Evolutionary conservation across 2,113 vertebrate genomes (phyloP), one percentile per base, ranked within the genome.

Genomic region (Orientallactaga bullata): DNA sequence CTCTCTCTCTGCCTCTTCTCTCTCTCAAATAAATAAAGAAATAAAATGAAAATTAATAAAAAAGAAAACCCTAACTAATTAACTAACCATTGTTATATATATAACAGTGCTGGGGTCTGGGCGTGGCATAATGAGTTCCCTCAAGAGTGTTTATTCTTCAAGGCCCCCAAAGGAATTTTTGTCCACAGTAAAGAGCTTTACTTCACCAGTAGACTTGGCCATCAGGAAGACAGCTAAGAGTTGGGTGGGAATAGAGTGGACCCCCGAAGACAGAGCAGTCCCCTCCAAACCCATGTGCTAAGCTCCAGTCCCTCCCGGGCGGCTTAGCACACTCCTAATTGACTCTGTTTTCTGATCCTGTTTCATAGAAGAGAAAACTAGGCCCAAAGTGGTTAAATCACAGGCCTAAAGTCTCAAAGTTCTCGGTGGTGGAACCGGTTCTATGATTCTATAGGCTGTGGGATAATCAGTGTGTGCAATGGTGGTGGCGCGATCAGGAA

Each of bases 331-430:
- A 3, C 13, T 84, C 72, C 78, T 89, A 30, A 89, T 61, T 12
- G 20, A 30, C 15, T 39, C 42, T 58, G 4, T 60, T 30, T 73
- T 84, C 76, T 68, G 78, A 65, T 55, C 58, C 39, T 85, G 12
- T 78, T 92, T 78, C 47, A 15, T 15, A 60, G 47, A 28, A 47
- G 28, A 91, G 71, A 84, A 85, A 72, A 32, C 0, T 26, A 89
- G 66, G 30, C 80, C 58, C 81, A 55, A 61, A 77, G 88, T 71
- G 63, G 39, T 85, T 51, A 88, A 95, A 51, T 55, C 26, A 39
- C 79, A 61, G 30, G 69, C 85, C 69, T n/a, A 1, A 28, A 65
- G 51, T 61, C 74, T 81, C 89, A 21, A n/a, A 74, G 69, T 26
- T 63, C 1, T 30, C 51, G 72, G 69, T 78, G 81, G 88, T 32